Base-by-base conservation (phyloP, 2,797 vertebrate species). In the Poeciliopsis paucimaculata region DNA sequence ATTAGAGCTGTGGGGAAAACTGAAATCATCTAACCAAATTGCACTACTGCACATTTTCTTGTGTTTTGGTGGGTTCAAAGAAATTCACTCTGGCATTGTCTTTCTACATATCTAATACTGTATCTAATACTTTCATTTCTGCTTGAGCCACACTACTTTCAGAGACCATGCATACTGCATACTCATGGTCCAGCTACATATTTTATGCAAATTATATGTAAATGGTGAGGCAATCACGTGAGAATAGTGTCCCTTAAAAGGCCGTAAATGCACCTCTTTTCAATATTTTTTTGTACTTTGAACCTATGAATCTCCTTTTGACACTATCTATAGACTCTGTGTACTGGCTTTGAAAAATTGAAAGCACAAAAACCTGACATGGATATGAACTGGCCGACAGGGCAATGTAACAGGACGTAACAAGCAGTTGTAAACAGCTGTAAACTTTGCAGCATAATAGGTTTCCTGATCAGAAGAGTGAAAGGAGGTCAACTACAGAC, bases 1-100 rank as follows among this genome's bases (percentile, higher is more conserved):
- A n/a, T 64, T 75, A 83, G 53, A 55, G n/a, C 55, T 34, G 4
- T 13, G 43, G 66, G 71, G 70, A 71, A 66, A 66, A 39, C 8
- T 39, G 57, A 34, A 62, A 31, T 31, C 26, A 16, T 7, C 28
- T 34, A 57, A 36, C 31, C 31, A 8, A 11, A 34, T 8, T 36
- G 5, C 16, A 20, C 31, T 23, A 36, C 34, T 5, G 2, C 60
- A 68, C 36, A 20, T 23, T 11, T 39, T 39, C 34, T 36, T 23
- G 3, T 66, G 34, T 66, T 66, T 68, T 9, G 11, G 13, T 68
- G 34, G 62, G 62, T 66, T 66, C 39, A 39, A 66, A 20, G 34
- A 66, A 23, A 39, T 39, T 66, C 18, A 31, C 15, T 62, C 28
- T 13, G 28, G 12, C 55, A 11, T 20, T 39, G 18, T 36, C 9